Evolutionary conservation across 2,797 vertebrate genomes (phyloP), one percentile per base, ranked within the genome.

Genomic region (Parauchenoglanis punctatus): DNA sequence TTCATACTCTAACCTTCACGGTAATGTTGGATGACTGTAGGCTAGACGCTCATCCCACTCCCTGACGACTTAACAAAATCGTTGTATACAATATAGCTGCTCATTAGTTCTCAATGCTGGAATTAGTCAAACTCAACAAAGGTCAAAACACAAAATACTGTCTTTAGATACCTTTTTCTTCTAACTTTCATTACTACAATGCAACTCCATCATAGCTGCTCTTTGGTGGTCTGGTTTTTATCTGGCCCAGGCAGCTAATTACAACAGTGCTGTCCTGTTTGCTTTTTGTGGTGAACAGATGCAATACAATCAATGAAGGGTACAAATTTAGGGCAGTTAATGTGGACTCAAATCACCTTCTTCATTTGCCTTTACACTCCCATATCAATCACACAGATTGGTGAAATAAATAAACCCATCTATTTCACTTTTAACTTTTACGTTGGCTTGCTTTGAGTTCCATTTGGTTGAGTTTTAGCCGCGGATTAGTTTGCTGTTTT

Each of bases 271-370:
- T 67, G 13, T 58, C 73, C 67, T 85, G 52, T 56, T 77, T 77
- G 28, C 73, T 76, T 52, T 76, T 76, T 76, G 31, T 59, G 49
- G 49, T 82, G 58, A 85, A 76, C 59, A 49, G 76, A 59, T 44
- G 67, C 78, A 85, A 40, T 68, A 46, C 85, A 63, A 72, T 87
- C 49, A 84, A 76, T 75, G 59, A 89, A 90, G 70, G 87, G 85
- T 90, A 83, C 91, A 90, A 90, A 92, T 92, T 92, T 92, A 92
- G 58, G 92, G 90, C 92, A 92, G 89, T 92, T 90, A 84, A 89
- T 88, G 87, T 89, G 91, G 91, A 92, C 91, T 91, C 91, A 88
- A 87, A 87, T 80, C 85, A 80, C 65, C 35, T 73, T 58, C 8
- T 28, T 63, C 54, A 80, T 86, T 84, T 49, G 73, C 77, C 82